Evolutionary conservation across 2,888 invertebrate species (phyloP).

Genomic region (Netelia inedita): DNA sequence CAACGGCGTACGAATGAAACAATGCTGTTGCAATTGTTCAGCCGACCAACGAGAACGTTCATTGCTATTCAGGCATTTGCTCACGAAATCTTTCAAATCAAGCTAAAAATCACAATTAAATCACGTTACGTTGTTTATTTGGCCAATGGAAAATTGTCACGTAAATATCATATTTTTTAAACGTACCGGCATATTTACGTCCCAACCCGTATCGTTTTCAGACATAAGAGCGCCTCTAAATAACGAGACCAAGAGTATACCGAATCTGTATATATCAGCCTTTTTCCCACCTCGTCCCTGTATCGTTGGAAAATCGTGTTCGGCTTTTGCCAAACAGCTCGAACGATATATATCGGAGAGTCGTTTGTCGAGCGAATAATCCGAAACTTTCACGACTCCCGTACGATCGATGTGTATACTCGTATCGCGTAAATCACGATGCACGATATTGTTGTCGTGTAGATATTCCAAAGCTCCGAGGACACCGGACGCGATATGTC

Average conservation of each 20-base stretch:
- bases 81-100: constrained; percentile 90
- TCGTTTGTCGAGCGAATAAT: constrained; percentile 90
- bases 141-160: background rate
- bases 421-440: constrained; percentile 92
- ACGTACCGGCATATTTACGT: constrained; percentile 85
- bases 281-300: constrained; percentile 88
- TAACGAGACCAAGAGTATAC: constrained; percentile 89
- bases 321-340: constrained; percentile 79
- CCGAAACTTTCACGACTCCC: constrained; percentile 88
- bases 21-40: constrained; percentile 91
- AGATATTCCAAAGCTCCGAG: constrained; percentile 92
- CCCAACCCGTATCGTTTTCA: constrained; percentile 87
- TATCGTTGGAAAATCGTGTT: constrained; percentile 82
- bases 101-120: constrained; percentile 82
- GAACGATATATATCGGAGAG: constrained; percentile 87
- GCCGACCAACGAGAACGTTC: constrained; percentile 92
- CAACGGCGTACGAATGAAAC: constrained; percentile 88
- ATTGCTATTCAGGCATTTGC: constrained; percentile 90
- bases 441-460: constrained; percentile 93
- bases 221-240: constrained; percentile 86
- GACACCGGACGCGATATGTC: constrained; percentile 90
- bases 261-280: constrained; percentile 91
- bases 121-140: background rate
- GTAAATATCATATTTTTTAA: background rate
- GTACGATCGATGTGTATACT: constrained; percentile 90